Percentiles rank a stretch among this genome's conserved stretches.
Conservation (phyloP, 2,888 invertebrate species). For the Caenorhabditis sp. region DNA sequence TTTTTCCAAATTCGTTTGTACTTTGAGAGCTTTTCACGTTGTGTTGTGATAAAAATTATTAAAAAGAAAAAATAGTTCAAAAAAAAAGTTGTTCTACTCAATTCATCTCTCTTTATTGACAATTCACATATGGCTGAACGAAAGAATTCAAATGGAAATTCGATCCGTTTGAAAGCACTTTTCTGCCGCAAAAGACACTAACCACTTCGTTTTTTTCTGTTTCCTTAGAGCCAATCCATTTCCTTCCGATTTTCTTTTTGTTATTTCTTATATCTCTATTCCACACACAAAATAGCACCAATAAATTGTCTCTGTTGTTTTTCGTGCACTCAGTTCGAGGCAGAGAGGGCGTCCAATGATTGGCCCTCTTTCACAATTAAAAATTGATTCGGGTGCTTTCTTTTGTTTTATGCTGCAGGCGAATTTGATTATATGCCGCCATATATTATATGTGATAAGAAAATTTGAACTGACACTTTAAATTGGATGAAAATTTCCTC, state of each 20-base stretch:
- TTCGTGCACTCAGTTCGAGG: conserved; percentile 26
- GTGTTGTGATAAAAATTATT: too few species aligned
- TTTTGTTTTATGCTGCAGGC: conserved; percentile 26
- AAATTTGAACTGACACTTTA: conserved; percentile 1
- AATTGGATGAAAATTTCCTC: conserved; percentile 13
- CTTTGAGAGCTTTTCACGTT: too few species aligned
- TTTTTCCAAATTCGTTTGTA: too few species aligned
- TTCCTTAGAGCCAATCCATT: not conserved
- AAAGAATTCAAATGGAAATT: conserved; percentile 45
- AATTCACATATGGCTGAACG: conserved; percentile 6
- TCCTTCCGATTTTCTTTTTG: not conserved
- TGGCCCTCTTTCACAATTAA: conserved; percentile 24
- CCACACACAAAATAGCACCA: conserved; percentile 49
- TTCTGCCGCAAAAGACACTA: conserved; percentile 35
- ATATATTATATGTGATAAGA: conserved; percentile 31
- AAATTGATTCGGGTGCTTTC: conserved; percentile 15
- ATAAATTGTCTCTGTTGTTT: conserved; percentile 50
- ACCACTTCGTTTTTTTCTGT: conserved; percentile 21
- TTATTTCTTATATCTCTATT: conserved; percentile 6
- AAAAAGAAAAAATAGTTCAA: conserved; percentile 9
- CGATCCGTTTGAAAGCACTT: conserved; percentile 48
- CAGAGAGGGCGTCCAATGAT: conserved; percentile 3
- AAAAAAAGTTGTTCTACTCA: not conserved
- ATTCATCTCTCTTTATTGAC: not conserved
- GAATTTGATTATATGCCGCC: not conserved